Evolutionary conservation across 2,113 vertebrate species (phyloP), one percentile per base, ranked within the genome.

Genomic region (Cyprinodon tularosa): DNA sequence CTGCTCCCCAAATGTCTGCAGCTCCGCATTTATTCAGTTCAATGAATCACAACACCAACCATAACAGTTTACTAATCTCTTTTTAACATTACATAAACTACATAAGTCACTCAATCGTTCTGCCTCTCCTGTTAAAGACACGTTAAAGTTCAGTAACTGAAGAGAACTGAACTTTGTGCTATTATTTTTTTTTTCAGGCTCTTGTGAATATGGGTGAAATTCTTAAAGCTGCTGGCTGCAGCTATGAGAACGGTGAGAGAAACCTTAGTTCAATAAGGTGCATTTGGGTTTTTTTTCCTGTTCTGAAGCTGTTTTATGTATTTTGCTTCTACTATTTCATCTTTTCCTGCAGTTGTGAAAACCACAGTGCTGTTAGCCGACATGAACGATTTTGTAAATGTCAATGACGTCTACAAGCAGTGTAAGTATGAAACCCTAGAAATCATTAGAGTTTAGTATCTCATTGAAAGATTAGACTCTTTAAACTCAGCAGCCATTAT

Each of bases 181-280:
- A 4, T 29, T 22, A 39, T 7, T 2, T 11, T 65, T 67, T 15
- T 29, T 10, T 4, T 65, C 83, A 99, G 97, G 97, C 96, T 74
- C 95, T 99, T 47, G 93, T 90, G 78, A 99, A 99, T 81, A 94
- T 99, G 87, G 96, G 95, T 39, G 97, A 98, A 88, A 96, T 99
- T 82, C 94, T 99, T 63, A 97, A 96, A 93, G 95, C 95, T 62
- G 96, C 95, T 69, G 95, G 93, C 60, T 97, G 96, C 83, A 91
- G 95, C 88, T 97, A 94, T 87, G 82, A 81, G 50, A 98, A 96
- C 53, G 97, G 98, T 99, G 47, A 90, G 82, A 71, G 63, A 76
- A 37, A 39, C 0, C 0, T 15, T 0, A 20, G n/a, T 36, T 2
- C 2, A 0, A 12, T 15, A 66, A 29, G 14, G 7, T 68, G 4